Evolutionary conservation across 2,888 invertebrate species (phyloP), one percentile per base, ranked within the genome.

Genomic region (Lasioglossum marginatum): DNA sequence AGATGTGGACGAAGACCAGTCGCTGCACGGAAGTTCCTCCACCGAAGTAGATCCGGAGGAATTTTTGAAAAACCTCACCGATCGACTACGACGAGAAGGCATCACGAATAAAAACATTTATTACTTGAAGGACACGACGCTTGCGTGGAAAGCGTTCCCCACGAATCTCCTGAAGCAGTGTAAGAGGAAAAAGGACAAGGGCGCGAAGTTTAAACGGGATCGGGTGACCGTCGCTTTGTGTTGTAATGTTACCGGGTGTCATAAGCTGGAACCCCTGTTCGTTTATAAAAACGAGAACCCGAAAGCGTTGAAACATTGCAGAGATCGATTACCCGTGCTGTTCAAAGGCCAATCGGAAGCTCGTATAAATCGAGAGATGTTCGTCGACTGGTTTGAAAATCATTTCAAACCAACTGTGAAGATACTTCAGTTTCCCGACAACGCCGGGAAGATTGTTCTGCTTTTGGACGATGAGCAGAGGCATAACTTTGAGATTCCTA

Each of bases 391-490:
- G 77, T 77, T 70, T 12, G 16, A 40, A 23, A 70, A 77, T 23
- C 31, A 77, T 37, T 77, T 77, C 8, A 77, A 52, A 27, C 77
- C 68, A 5, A 48, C 77, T 2, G 77, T 70, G 14, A 77, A n/a
- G 27, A 70, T 48, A 27, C 52, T 52, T 4, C 77, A 77, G 37
- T 52, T 19, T 6, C 68, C 66, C 0, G 52, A 27, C 3, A 31
- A 10, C 4, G 12, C 2, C 6, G 77, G 70, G 1, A 77, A 77
- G 12, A 52, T 77, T 3, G 19, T 77, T 27, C 52, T 77, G 5
- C 37, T 77, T 19, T 10, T 70, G 27, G 70, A 66, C 8, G 68
- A 77, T 1, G 52, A 37, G 34, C 68, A 34, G 16, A 63, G 60
- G 31, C 37, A 43, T 4, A 43, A 43, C 19, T 60, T 75, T 0